phyloP scores from a whole-genome alignment of 2,113 vertebrate genomes.

The Osmerus eperlanus region DNA sequence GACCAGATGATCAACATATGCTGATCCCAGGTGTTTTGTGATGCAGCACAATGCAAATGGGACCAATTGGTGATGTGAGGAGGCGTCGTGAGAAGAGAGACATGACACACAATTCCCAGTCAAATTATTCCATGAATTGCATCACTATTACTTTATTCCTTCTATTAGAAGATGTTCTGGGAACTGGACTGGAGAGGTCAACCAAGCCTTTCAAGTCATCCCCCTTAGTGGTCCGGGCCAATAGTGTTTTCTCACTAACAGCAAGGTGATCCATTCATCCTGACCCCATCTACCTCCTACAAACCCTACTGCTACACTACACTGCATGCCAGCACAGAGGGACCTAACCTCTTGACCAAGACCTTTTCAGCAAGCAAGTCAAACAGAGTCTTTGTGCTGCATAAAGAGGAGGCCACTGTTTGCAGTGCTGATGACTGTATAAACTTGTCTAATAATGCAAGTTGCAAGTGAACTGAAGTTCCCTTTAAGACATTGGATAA shows the following conservation, averaged over 20 bases:
- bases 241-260: conserved; percentile 35
- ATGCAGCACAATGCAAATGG: conserved; percentile 31
- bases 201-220: too few species aligned
- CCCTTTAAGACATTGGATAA: too few species aligned
- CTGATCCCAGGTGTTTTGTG: conserved; percentile 50
- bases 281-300: conserved; percentile 32
- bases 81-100: conserved; percentile 26
- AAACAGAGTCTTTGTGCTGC: conserved; percentile 33
- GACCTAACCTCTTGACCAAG: conserved; percentile 57
- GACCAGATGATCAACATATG: conserved; percentile 51
- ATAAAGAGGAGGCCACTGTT: neutral
- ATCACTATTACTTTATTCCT: too few species aligned
- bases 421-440: too few species aligned
- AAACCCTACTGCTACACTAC: conserved; percentile 24
- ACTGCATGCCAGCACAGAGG: conserved; percentile 25
- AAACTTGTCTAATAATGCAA: too few species aligned
- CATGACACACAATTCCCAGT: conserved; percentile 22
- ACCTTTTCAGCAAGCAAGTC: conserved; percentile 49
- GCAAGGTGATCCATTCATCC: conserved; percentile 69
- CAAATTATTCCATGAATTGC: conserved; percentile 24
- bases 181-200: too few species aligned
- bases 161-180: too few species aligned
- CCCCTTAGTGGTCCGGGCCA: too few species aligned
- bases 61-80: conserved; percentile 4
- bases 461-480: too few species aligned